A percentile compares a stretch with the other conserved stretches of the same genome.
phyloP scores from a whole-genome alignment of 2,113 vertebrate genomes.

The Thunnus thynnus region DNA sequence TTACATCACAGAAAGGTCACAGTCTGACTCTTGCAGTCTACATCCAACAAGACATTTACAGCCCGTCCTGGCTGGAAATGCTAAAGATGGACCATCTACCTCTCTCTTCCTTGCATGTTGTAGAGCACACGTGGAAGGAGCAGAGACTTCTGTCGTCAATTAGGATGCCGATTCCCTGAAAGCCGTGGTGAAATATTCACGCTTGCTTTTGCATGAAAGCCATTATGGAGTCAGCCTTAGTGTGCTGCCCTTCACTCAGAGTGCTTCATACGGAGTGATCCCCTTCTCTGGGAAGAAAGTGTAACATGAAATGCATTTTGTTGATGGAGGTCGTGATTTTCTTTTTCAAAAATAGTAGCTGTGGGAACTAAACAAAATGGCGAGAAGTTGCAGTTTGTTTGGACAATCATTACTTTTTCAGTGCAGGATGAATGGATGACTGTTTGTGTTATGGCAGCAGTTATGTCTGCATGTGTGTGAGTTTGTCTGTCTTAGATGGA shows the following conservation, averaged over 20 bases:
- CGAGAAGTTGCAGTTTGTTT: too few relatives aligned
- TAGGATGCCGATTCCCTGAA: conserved; percentile 26
- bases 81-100: conserved; percentile 3
- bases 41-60: conserved; percentile 2
- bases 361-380: too few relatives aligned
- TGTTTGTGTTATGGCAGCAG: too few relatives aligned
- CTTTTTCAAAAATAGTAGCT: too few relatives aligned
- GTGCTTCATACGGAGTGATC: neutral
- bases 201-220: conserved; percentile 31
- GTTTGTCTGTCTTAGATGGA: too few relatives aligned
- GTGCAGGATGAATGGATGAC: too few relatives aligned
- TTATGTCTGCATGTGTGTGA: too few relatives aligned
- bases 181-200: conserved; percentile 61
- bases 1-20: conserved; percentile 19
- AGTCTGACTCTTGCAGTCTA: neutral
- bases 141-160: conserved; percentile 3
- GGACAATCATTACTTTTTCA: too few relatives aligned
- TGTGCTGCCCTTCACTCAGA: conserved; percentile 14
- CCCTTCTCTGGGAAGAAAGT: neutral
- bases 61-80: conserved; percentile 1
- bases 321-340: neutral
- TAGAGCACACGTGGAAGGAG: neutral
- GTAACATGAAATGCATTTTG: neutral
- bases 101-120: conserved; percentile 22
- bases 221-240: conserved; percentile 17